Conservation (phyloP, 2,113 vertebrate genomes). For the Limnothrissa miodon region DNA sequence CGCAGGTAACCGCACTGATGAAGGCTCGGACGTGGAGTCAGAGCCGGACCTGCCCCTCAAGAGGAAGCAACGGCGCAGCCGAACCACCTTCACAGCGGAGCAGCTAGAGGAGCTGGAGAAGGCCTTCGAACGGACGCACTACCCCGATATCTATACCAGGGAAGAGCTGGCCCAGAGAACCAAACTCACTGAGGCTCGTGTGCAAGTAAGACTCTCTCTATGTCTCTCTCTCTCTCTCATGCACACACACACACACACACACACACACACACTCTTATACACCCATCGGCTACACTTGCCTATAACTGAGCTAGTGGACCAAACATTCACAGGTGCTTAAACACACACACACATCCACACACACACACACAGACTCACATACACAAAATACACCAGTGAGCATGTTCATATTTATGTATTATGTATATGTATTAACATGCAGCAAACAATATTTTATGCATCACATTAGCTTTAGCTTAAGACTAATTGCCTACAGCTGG, state of each 20-base stretch:
- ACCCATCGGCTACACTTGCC: too few species aligned
- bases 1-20: slow-evolving; percentile 89
- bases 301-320: too few species aligned
- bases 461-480: too few species aligned
- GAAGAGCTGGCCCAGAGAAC: slow-evolving; percentile 98
- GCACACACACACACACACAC: background rate
- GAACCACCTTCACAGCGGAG: slow-evolving; percentile 96
- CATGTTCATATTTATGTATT: background rate
- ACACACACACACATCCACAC: background rate
- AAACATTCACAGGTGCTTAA: too few species aligned
- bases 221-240: background rate
- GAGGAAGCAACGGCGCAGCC: slow-evolving; percentile 93
- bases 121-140: slow-evolving; percentile 96
- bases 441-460: too few species aligned
- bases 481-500: too few species aligned
- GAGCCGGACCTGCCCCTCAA: slow-evolving; percentile 96
- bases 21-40: slow-evolving; percentile 92
- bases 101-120: slow-evolving; percentile 99
- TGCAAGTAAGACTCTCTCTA: slow-evolving; percentile 68
- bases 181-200: slow-evolving; percentile 93
- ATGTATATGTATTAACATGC: too few species aligned
- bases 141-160: slow-evolving; percentile 96
- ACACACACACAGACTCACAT: background rate
- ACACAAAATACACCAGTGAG: background rate
- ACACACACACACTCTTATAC: slow-evolving; percentile 13